Evolutionary conservation across 2,113 vertebrate species (phyloP).

Genomic region (Peromyscus maniculatus): DNA sequence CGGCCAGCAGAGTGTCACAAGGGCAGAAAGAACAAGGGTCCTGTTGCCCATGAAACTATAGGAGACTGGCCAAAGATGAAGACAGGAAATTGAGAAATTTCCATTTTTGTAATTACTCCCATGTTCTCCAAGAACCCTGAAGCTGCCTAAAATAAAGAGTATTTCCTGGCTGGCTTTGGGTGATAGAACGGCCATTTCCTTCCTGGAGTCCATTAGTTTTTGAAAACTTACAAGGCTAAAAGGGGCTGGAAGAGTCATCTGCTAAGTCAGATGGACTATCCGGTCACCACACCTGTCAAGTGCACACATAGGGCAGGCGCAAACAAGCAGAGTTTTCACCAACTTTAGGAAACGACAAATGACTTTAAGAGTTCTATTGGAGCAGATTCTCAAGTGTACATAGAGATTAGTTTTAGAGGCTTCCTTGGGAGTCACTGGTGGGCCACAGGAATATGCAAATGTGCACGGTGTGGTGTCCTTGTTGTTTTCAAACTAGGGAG

Average conservation of each 20-base stretch:
- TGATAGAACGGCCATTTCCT: neutral
- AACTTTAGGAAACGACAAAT: neutral
- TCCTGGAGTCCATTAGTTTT: slow-evolving; percentile 21
- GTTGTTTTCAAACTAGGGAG: neutral
- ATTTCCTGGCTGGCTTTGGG: slow-evolving; percentile 28
- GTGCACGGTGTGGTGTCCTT: neutral
- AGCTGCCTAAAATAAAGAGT: slow-evolving; percentile 19
- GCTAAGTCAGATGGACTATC: neutral
- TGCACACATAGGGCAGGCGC: neutral
- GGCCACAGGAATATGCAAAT: neutral
- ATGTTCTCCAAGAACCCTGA: slow-evolving; percentile 43
- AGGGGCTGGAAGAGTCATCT: neutral
- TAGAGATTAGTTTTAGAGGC: slow-evolving; percentile 8
- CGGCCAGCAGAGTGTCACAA: neutral
- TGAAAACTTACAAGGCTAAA: neutral
- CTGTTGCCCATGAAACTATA: neutral
- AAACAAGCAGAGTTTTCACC: neutral
- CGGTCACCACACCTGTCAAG: slow-evolving; percentile 18
- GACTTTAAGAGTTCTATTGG: neutral
- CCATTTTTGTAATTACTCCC: slow-evolving; percentile 15
- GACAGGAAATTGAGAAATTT: slow-evolving; percentile 55
- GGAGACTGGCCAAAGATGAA: neutral
- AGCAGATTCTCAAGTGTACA: neutral
- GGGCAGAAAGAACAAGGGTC: neutral
- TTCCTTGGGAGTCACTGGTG: neutral